Conservation (phyloP, 2,797 vertebrate genomes). For the Hypotaenidia okinawae region DNA sequence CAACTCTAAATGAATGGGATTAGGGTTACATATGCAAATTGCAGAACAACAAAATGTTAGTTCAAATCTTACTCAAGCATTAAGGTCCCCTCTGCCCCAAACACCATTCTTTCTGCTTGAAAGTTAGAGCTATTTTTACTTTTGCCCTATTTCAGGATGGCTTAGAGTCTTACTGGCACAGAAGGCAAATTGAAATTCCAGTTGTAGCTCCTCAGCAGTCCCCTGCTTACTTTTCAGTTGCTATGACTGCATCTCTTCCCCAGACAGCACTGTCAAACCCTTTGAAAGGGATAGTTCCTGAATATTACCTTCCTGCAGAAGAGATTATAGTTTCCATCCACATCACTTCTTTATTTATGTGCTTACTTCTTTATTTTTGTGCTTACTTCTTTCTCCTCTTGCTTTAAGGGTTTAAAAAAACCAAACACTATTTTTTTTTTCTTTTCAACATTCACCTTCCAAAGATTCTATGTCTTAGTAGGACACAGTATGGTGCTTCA, state of each 20-base stretch:
- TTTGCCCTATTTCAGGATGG: neutral
- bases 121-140: conserved; percentile 25
- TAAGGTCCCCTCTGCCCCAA: neutral
- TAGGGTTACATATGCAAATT: neutral
- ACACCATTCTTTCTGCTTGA: neutral
- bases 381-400: neutral
- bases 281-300: neutral
- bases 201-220: neutral
- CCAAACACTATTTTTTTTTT: neutral
- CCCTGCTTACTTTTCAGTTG: conserved; percentile 30
- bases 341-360: conserved; percentile 4
- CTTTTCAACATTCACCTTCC: neutral
- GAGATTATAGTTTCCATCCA: neutral
- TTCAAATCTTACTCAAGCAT: neutral
- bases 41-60: neutral
- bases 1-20: neutral
- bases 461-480: neutral
- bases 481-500: neutral
- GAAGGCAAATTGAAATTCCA: conserved; percentile 50
- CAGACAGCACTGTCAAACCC: conserved; percentile 11
- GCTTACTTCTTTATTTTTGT: conserved; percentile 6
- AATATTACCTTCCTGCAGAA: conserved; percentile 23
- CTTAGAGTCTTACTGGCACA: conserved; percentile 7
- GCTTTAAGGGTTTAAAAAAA: neutral
- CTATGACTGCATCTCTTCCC: neutral